Evolutionary conservation across 2,797 vertebrate genomes (phyloP).

Genomic region (Macrochelys suwanniensis): DNA sequence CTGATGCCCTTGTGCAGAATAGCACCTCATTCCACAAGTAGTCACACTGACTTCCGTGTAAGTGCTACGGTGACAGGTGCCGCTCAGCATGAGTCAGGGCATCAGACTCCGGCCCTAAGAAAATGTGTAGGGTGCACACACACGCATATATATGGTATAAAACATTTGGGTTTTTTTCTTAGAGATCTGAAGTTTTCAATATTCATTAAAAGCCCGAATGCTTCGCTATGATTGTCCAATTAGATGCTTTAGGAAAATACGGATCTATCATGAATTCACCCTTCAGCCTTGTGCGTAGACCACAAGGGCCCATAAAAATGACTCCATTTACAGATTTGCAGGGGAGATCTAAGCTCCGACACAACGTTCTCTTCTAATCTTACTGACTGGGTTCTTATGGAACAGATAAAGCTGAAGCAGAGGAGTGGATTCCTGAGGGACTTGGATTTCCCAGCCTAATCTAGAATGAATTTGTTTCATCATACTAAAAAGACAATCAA

Average conservation of each 20-base stretch:
- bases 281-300: fast-evolving
- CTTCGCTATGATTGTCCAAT: not conserved
- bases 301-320: not conserved
- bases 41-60: not conserved
- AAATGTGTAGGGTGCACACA: not conserved
- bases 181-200: not conserved
- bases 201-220: not conserved
- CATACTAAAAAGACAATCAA: not conserved
- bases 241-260: fast-evolving
- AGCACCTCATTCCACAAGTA: fast-evolving
- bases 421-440: not conserved
- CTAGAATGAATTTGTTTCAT: not conserved
- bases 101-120: not conserved
- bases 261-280: not conserved
- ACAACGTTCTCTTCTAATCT: not conserved
- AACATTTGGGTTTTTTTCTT: not conserved
- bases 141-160: not conserved
- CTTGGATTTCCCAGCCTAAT: not conserved
- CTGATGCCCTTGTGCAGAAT: fast-evolving
- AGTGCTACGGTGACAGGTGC: fast-evolving
- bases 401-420: not conserved
- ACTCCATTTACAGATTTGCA: not conserved
- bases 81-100: not conserved
- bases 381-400: not conserved
- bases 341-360: not conserved